These are phyloP conservation scores for Tetragnatha versicolor DNA, from an alignment of 1,140 invertebrate species.

Conservation along the genomic window DNA sequence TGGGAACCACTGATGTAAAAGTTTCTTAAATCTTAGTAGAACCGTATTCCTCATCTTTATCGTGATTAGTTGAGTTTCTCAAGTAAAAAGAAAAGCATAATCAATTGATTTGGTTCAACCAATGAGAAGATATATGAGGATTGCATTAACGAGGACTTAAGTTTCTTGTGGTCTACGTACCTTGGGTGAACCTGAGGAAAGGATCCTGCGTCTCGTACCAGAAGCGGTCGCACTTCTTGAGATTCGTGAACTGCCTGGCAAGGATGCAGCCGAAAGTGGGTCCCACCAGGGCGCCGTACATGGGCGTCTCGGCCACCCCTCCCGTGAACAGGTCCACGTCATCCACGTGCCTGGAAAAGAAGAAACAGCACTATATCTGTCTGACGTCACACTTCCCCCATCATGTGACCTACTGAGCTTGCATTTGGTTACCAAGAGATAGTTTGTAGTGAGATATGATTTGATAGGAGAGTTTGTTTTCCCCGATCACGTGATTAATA, in stretches of 20 bases:
- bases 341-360: conserved; percentile 67
- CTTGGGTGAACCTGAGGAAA: conserved; percentile 81
- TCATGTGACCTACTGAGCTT: conserved; percentile 71
- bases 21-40: too few species aligned
- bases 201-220: conserved; percentile 93
- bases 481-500: too few species aligned
- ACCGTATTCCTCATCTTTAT: too few species aligned
- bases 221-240: conserved; percentile 88
- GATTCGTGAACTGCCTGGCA: conserved; percentile 69
- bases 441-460: too few species aligned
- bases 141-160: too few species aligned
- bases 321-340: conserved; percentile 71
- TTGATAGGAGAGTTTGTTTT: too few species aligned
- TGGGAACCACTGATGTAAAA: too few species aligned
- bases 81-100: too few species aligned
- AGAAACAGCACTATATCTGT: neutral
- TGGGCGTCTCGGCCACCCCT: conserved; percentile 67
- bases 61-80: too few species aligned
- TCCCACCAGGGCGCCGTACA: conserved; percentile 68
- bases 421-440: too few species aligned
- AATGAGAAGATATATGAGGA: too few species aligned
- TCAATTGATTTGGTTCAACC: too few species aligned
- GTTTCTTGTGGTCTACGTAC: conserved; percentile 26
- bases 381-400: neutral
- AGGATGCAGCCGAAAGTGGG: conserved; percentile 71